A percentile compares a stretch with the other conserved stretches of the same genome.
phyloP scores from a whole-genome alignment of 2,113 vertebrate genomes.

The Pardalotus punctatus region DNA sequence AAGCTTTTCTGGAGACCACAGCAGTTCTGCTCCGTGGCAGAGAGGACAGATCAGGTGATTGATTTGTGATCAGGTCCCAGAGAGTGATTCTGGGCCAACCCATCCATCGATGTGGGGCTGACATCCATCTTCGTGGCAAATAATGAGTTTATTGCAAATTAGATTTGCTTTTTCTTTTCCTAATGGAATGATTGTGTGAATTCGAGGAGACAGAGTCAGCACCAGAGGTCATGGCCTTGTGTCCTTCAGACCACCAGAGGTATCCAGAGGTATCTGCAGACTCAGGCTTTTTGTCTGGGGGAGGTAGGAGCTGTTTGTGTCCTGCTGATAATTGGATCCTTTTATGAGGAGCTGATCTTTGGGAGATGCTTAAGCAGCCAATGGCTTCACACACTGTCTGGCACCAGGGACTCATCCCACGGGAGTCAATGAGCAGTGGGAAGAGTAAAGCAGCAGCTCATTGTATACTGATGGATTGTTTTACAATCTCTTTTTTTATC shows the following conservation, averaged over 20 bases:
- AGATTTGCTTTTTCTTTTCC: not conserved
- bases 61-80: not conserved
- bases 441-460: not conserved
- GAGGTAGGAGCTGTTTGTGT: not conserved
- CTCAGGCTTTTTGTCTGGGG: not conserved
- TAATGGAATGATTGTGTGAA: not conserved
- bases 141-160: not conserved
- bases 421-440: fast-evolving
- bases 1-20: not conserved
- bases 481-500: not conserved
- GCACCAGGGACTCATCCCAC: not conserved
- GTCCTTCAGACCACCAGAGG: not conserved
- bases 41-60: not conserved
- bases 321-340: not conserved
- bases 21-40: not conserved
- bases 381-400: not conserved
- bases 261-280: not conserved
- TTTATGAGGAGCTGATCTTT: not conserved
- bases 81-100: not conserved
- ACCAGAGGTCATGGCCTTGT: not conserved
- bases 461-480: not conserved
- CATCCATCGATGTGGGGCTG: not conserved
- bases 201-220: not conserved
- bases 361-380: not conserved
- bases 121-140: not conserved